Percentiles rank a stretch among this genome's conserved stretches.
Evolutionary conservation across 2,888 invertebrate genomes (phyloP).

Genomic region (Nymphalis c-album): DNA sequence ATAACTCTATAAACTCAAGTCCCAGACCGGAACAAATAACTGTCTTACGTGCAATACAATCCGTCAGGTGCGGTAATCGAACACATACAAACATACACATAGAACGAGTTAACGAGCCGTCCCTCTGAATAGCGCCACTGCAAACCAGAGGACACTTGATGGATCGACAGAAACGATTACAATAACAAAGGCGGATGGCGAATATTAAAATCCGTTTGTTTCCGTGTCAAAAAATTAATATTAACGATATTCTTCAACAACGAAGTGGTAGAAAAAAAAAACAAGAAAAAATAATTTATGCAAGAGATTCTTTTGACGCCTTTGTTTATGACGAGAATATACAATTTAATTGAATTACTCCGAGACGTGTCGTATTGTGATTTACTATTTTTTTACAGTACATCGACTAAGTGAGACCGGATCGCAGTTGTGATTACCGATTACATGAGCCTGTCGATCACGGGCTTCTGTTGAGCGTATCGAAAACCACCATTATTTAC

Average conservation of each 20-base stretch:
- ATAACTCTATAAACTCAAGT: neutral
- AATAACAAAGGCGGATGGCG: slow-evolving; percentile 77
- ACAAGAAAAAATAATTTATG: slow-evolving; percentile 70
- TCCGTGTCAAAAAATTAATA: slow-evolving; percentile 80
- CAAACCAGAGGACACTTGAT: too few relatives aligned
- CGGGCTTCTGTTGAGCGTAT: slow-evolving; percentile 27
- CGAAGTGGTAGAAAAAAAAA: slow-evolving; percentile 69
- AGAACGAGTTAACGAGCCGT: slow-evolving; percentile 19
- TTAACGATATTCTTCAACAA: slow-evolving; percentile 78
- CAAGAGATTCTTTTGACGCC: slow-evolving; percentile 75
- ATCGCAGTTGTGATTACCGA: slow-evolving; percentile 33
- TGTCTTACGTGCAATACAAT: slow-evolving; percentile 21
- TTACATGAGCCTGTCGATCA: slow-evolving; percentile 36
- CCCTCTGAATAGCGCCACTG: neutral
- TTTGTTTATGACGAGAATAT: slow-evolving; percentile 68
- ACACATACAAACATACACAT: slow-evolving; percentile 18
- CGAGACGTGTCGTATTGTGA: slow-evolving; percentile 28
- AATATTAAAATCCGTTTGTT: slow-evolving; percentile 76
- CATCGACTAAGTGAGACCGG: neutral
- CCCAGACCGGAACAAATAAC: slow-evolving; percentile 27
- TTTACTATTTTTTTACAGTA: slow-evolving; percentile 6
- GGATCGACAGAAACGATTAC: slow-evolving; percentile 51
- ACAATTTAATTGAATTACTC: slow-evolving; percentile 64
- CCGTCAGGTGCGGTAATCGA: slow-evolving; percentile 28
- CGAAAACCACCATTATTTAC: slow-evolving; percentile 28